phyloP scores from a whole-genome alignment of 2,113 vertebrate genomes.

The Polypterus bichir region DNA sequence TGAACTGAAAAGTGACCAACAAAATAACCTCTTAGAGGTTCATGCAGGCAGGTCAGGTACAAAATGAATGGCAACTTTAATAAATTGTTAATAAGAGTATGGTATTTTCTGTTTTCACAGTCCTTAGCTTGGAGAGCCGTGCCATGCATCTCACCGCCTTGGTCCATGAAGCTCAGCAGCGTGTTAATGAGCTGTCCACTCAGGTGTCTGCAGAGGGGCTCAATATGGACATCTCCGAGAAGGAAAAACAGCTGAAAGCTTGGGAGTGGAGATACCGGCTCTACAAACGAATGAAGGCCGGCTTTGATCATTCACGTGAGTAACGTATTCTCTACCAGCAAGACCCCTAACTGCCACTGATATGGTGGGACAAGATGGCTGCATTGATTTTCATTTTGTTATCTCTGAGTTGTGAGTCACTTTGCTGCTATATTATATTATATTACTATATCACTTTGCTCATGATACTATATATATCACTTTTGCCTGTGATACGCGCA shows the following conservation, averaged over 20 bases:
- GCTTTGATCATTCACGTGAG: conserved; percentile 84
- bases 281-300: conserved; percentile 78
- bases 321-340: conserved; percentile 15
- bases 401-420: background rate
- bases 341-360: background rate
- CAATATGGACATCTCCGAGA: conserved; percentile 60
- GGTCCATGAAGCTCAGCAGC: conserved; percentile 74
- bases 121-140: conserved; percentile 69
- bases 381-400: background rate
- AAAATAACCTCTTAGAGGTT: no score
- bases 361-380: background rate
- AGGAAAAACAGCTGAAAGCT: conserved; percentile 72
- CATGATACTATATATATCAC: no score
- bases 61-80: no score
- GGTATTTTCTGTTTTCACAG: conserved; percentile 30
- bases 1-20: no score
- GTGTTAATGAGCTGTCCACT: conserved; percentile 59
- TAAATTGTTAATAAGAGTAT: no score
- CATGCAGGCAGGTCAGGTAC: no score
- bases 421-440: no score
- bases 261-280: conserved; percentile 87
- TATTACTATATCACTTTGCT: no score
- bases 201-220: conserved; percentile 61
- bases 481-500: no score
- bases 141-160: conserved; percentile 58